These are phyloP conservation scores for Sebastes nivosus DNA, from an alignment of 2,797 vertebrate genomes.

Conservation along the genomic window DNA sequence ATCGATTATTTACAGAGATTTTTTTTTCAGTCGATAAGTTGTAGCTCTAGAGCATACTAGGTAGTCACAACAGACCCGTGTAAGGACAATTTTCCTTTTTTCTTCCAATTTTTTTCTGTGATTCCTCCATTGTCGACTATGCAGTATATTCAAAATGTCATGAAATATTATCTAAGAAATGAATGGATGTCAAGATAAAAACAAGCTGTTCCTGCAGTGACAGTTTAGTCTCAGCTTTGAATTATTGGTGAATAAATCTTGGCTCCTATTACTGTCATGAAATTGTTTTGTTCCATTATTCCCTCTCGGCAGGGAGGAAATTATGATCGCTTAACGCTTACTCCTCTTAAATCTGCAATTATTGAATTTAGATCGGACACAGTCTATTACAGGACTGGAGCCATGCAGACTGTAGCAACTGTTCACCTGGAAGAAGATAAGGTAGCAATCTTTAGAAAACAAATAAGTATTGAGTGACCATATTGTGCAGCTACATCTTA, in stretches of 20 bases:
- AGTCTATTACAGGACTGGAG: neutral
- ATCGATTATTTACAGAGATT: too few species aligned
- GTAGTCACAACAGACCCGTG: neutral
- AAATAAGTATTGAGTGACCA: neutral
- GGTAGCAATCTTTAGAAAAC: neutral
- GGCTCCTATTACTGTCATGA: neutral
- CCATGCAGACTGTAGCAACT: neutral
- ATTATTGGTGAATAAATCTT: neutral
- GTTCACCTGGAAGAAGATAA: neutral
- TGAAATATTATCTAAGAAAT: neutral
- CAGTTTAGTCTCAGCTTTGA: neutral
- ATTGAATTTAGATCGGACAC: constrained; percentile 23
- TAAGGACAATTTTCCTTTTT: neutral
- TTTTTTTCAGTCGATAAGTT: too few species aligned
- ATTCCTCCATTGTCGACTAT: too few species aligned
- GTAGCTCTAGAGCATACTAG: neutral
- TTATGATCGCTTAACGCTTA: neutral
- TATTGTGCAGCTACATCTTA: neutral
- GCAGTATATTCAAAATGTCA: neutral
- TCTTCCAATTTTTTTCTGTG: neutral
- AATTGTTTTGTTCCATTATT: neutral
- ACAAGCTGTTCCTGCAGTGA: neutral
- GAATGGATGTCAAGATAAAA: neutral
- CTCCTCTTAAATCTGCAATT: neutral
- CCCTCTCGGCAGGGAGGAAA: neutral